Base-by-base conservation (phyloP, 2,113 vertebrate genomes). In the Cichladusa arquata region DNA sequence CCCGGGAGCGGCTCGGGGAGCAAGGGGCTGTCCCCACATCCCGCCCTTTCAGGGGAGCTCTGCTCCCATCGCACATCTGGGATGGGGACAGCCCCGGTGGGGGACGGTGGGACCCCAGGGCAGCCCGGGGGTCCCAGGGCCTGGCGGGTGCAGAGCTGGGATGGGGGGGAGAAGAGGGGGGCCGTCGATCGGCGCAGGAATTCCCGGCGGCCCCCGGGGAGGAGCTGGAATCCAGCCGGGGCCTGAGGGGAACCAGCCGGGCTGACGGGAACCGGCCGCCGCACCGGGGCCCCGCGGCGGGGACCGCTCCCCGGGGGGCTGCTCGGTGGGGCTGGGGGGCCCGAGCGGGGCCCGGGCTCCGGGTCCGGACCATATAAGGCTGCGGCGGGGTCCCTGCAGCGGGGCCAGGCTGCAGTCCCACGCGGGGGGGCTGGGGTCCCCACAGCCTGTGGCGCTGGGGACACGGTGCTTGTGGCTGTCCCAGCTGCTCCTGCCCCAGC, bases 131-230 rank as follows among this genome's bases (percentile, higher is more conserved):
- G 26, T 48, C 48, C 47, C 36, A 5, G 48, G 51, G 36, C 42
- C 61, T 33, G 11, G 7, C 26, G 42, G 45, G 31, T 34, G 69
- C 11, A 6, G 65, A 45, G 51, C 65, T 79, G 60, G 40, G 81
- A 70, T 11, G 50, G 45, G 19, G 50, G 24, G 50, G 14, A 28
- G 72, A 50, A 2, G 22, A 11, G 71, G 36, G 77, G 77, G 40
- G 58, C 31, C 33, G 14, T 60, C 19, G 28, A 57, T 67, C 78
- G 29, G 83, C 74, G 23, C 92, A 83, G 92, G 86, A 95, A 95
- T 94, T 95, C 92, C 92, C 89, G n/a, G 89, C 88, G 85, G 88
- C 94, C 91, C 88, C 91, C 60, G 57, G 95, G 92, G 93, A 92
- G 80, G 66, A 90, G 84, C 77, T 95, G 93, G 93, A 92, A 91